Conservation (phyloP, 2,797 vertebrate genomes). For the Macropodus opercularis region DNA sequence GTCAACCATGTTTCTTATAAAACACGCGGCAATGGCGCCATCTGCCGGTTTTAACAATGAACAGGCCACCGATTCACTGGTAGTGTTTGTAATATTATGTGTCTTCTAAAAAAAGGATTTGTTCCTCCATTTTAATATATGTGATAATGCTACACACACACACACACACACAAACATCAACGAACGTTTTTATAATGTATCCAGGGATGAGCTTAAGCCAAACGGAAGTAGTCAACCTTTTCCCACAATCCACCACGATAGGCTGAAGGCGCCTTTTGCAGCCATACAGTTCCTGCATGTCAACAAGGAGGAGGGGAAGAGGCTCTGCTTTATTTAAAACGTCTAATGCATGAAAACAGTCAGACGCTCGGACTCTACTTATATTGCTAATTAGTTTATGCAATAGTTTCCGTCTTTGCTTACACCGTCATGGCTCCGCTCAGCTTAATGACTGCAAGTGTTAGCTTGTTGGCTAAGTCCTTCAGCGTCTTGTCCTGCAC, state of each 20-base stretch:
- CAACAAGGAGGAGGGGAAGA: slow-evolving; percentile 5
- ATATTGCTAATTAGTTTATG: background rate
- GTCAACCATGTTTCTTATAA: no score
- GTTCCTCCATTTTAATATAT: no score
- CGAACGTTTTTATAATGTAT: no score
- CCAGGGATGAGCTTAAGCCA: background rate
- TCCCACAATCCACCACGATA: slow-evolving; percentile 70
- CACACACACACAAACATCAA: no score
- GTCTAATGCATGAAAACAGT: slow-evolving; percentile 5
- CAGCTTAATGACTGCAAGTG: slow-evolving; percentile 61
- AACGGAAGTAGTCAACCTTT: background rate
- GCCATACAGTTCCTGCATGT: slow-evolving; percentile 15
- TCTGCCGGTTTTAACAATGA: no score
- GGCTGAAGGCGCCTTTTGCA: slow-evolving; percentile 62
- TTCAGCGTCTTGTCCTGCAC: slow-evolving; percentile 64
- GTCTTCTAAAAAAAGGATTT: no score
- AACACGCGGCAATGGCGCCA: no score
- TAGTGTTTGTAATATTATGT: no score
- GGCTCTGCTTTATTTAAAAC: background rate
- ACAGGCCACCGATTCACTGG: no score
- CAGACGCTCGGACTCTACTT: background rate
- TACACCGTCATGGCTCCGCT: slow-evolving; percentile 72
- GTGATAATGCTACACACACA: no score
- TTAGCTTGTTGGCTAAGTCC: slow-evolving; percentile 67
- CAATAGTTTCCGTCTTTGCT: background rate